These are phyloP conservation scores for Borostomias antarcticus DNA, from an alignment of 2,797 vertebrate genomes.

Conservation along the genomic window DNA sequence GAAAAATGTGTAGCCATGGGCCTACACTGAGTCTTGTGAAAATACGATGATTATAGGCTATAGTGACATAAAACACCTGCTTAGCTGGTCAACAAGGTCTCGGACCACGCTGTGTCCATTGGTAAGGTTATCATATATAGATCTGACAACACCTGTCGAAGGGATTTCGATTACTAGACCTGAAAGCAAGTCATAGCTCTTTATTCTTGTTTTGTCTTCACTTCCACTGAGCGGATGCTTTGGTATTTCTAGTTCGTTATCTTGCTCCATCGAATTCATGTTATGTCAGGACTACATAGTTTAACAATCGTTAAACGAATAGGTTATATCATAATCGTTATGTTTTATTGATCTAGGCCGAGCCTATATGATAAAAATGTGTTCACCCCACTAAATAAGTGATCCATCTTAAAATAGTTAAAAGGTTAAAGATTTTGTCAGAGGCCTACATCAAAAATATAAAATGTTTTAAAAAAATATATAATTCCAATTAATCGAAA, in stretches of 20 bases:
- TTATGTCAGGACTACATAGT: no score
- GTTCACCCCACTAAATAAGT: no score
- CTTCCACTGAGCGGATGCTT: not conserved
- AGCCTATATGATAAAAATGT: conserved; percentile 6
- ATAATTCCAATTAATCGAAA: no score
- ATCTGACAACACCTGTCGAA: conserved; percentile 41
- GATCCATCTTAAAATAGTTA: no score
- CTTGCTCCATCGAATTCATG: not conserved
- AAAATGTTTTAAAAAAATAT: no score
- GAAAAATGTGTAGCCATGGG: no score
- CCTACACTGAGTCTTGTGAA: no score
- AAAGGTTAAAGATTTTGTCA: no score
- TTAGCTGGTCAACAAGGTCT: conserved; percentile 3
- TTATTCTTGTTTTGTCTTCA: conserved; percentile 16
- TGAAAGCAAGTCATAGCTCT: conserved; percentile 17
- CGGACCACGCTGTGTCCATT: not conserved
- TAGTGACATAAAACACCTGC: conserved; percentile 4
- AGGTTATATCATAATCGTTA: no score
- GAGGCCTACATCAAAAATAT: no score
- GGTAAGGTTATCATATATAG: conserved; percentile 17
- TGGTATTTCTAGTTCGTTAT: not conserved
- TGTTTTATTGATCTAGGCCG: no score
- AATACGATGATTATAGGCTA: no score
- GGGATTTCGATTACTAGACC: conserved; percentile 17
- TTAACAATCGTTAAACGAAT: conserved; percentile 6